Conservation (phyloP, 2,888 invertebrate species). For the Drosophila cyrtoloma region DNA sequence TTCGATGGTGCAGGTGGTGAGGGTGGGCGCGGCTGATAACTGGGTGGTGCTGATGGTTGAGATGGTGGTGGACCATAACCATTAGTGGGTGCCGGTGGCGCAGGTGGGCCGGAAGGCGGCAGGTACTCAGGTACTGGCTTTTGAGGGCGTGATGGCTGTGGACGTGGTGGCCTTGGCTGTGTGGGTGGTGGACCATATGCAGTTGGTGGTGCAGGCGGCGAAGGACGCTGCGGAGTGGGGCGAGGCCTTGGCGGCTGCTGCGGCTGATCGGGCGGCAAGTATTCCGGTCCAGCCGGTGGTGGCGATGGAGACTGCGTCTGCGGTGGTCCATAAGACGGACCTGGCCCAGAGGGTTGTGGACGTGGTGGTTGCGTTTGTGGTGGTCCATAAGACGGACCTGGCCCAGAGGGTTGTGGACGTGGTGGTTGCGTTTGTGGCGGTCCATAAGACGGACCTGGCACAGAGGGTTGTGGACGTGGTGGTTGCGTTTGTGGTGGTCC, state of each 20-base stretch:
- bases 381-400: constrained; percentile 52
- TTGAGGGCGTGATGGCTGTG: constrained; percentile 32
- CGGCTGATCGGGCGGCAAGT: constrained; percentile 57
- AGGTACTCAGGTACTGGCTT: constrained; percentile 51
- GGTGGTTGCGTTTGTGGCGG: constrained; percentile 66
- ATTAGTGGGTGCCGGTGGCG: constrained; percentile 35
- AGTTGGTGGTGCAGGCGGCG: constrained; percentile 39
- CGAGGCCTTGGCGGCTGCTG: constrained; percentile 57
- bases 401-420: constrained; percentile 33
- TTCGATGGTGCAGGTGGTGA: constrained; percentile 49
- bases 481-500: constrained; percentile 58
- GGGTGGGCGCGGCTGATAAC: constrained; percentile 54
- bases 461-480: constrained; percentile 35
- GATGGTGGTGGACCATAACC: constrained; percentile 43
- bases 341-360: constrained; percentile 48
- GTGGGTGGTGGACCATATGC: constrained; percentile 60
- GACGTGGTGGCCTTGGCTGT: constrained; percentile 34
- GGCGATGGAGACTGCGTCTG: constrained; percentile 59
- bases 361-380: constrained; percentile 65
- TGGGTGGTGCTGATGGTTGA: constrained; percentile 42
- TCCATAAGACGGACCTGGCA: constrained; percentile 50
- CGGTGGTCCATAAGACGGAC: constrained; percentile 51
- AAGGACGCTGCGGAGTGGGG: constrained; percentile 46
- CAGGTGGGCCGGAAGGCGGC: constrained; percentile 46
- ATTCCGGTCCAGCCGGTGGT: constrained; percentile 60